Conservation (phyloP, 2,113 vertebrate species). For the Mystacornis crossleyi region DNA sequence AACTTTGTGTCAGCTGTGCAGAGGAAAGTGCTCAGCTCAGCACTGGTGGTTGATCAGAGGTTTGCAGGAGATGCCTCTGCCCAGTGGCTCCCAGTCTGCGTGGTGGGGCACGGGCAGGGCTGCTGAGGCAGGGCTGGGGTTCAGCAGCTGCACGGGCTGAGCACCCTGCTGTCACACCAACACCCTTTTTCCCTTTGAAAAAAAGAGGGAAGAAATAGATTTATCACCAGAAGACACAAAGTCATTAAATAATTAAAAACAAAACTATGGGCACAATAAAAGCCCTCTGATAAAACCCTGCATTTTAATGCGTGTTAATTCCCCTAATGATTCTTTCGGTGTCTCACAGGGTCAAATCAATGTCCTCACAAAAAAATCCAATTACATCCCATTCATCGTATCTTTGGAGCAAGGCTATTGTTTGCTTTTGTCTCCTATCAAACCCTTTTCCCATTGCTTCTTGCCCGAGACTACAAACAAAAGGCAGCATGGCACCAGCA, state of each 20-base stretch:
- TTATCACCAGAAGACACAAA: conserved; percentile 76
- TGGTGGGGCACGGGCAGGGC: neutral
- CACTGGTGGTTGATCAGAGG: fast-evolving
- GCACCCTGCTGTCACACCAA: conserved; percentile 10
- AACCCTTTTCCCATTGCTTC: conserved; percentile 74
- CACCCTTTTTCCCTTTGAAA: neutral
- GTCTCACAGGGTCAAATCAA: conserved; percentile 82
- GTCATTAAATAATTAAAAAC: conserved; percentile 83
- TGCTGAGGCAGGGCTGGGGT: neutral
- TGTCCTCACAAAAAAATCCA: conserved; percentile 81
- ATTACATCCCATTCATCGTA: conserved; percentile 79
- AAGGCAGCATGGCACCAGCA: conserved; percentile 69
- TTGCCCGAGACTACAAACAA: conserved; percentile 67
- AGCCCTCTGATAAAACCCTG: conserved; percentile 66
- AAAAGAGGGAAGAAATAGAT: conserved; percentile 52
- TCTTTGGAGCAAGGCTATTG: conserved; percentile 78
- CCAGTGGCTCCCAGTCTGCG: neutral
- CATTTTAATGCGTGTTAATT: conserved; percentile 78
- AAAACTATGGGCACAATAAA: conserved; percentile 78
- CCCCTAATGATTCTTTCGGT: conserved; percentile 74
- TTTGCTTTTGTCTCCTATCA: conserved; percentile 87
- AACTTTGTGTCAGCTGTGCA: neutral
- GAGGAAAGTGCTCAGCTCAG: neutral
- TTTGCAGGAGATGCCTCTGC: neutral
- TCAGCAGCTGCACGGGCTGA: neutral